These are phyloP conservation scores for Allobates femoralis DNA, from an alignment of 2,797 vertebrate genomes.

Conservation along the genomic window DNA sequence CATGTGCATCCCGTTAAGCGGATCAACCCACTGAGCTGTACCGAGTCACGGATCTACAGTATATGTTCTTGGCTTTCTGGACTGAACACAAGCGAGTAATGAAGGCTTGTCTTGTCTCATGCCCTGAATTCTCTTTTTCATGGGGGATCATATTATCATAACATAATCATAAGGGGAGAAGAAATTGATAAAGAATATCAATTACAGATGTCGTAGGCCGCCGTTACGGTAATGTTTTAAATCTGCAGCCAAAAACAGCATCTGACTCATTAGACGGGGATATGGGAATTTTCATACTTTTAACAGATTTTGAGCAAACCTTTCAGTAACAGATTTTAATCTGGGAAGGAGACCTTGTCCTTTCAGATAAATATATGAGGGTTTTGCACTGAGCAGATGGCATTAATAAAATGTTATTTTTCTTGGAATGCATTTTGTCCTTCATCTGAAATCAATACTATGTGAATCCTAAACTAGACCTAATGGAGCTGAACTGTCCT, in stretches of 20 bases:
- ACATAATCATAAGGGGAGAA: conserved; percentile 14
- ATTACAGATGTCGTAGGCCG: conserved; percentile 30
- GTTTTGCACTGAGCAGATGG: conserved; percentile 39
- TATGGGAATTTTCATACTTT: conserved; percentile 3
- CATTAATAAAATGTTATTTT: conserved; percentile 54
- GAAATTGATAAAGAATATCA: conserved; percentile 25
- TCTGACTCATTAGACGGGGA: conserved; percentile 18
- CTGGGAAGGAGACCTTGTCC: conserved; percentile 46
- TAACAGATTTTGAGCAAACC: background rate
- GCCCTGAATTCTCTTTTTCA: background rate
- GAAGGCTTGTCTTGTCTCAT: background rate
- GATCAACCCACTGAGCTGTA: too few relatives aligned
- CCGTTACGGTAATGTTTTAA: conserved; percentile 23
- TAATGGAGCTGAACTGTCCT: conserved; percentile 49
- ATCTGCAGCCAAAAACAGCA: conserved; percentile 39
- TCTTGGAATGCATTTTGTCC: conserved; percentile 42
- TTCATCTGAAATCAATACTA: conserved; percentile 52
- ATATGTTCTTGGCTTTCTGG: background rate
- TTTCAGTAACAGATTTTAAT: conserved; percentile 44
- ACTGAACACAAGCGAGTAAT: background rate
- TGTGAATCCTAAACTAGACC: conserved; percentile 47
- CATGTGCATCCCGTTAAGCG: too few relatives aligned
- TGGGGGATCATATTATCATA: conserved; percentile 13
- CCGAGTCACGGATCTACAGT: background rate
- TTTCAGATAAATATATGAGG: conserved; percentile 38